Conservation (phyloP, 2,797 vertebrate genomes). For the Gambelia wislizenii region DNA sequence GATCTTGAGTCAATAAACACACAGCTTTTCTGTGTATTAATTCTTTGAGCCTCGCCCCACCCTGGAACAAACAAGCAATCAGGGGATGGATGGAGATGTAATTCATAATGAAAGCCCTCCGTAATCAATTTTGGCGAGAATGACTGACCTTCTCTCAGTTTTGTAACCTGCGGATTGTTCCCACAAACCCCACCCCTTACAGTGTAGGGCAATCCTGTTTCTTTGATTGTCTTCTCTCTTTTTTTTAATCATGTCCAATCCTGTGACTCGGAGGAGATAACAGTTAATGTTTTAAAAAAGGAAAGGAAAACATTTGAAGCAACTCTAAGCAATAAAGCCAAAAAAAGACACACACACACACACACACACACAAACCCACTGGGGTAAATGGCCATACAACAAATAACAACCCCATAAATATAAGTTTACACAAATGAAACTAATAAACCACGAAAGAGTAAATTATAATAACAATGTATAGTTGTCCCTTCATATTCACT, state of each 20-base stretch:
- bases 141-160: background rate
- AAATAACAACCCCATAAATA: too few relatives aligned
- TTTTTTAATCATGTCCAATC: background rate
- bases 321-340: background rate
- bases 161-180: background rate
- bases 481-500: too few relatives aligned
- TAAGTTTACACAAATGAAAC: too few relatives aligned
- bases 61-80: background rate
- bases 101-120: background rate
- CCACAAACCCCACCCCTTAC: background rate
- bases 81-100: background rate
- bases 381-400: too few relatives aligned
- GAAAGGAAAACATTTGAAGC: background rate
- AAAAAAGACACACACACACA: too few relatives aligned
- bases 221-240: background rate
- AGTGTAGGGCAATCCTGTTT: background rate
- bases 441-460: too few relatives aligned
- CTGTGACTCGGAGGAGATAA: background rate
- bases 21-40: background rate
- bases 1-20: constrained; percentile 28
- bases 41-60: background rate
- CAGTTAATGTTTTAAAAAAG: background rate
- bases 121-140: background rate
- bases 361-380: too few relatives aligned
- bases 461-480: too few relatives aligned